phyloP scores from a whole-genome alignment of 1,140 invertebrate genomes.

The Zeugodacus cucurbitae region DNA sequence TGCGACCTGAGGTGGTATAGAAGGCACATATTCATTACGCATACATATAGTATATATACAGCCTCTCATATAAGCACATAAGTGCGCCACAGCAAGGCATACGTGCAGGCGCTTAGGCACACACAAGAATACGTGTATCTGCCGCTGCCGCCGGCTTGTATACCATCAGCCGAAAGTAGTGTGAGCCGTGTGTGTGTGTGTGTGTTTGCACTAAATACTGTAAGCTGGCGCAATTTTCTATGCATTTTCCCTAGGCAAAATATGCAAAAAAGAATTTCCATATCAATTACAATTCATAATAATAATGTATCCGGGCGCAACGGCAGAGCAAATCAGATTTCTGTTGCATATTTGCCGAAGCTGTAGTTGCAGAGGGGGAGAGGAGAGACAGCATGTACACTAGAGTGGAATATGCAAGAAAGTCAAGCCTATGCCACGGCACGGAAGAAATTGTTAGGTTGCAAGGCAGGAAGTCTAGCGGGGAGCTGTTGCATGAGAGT shows the following conservation, averaged over 20 bases:
- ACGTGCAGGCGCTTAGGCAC: neutral
- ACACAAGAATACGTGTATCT: too few species aligned
- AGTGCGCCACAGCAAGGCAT: neutral
- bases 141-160: neutral
- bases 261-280: slow-evolving; percentile 42
- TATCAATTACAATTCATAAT: slow-evolving; percentile 46
- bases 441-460: neutral
- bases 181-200: neutral
- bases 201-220: neutral
- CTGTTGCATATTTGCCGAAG: neutral
- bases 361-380: too few species aligned
- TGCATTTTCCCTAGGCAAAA: slow-evolving; percentile 28
- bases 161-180: neutral
- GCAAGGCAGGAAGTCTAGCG: neutral
- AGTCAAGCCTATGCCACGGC: neutral
- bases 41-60: neutral
- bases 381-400: too few species aligned
- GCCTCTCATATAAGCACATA: neutral
- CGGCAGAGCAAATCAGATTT: slow-evolving; percentile 9
- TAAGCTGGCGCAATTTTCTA: slow-evolving; percentile 24
- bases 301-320: slow-evolving; percentile 35
- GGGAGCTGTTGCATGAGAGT: neutral
- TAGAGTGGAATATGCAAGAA: neutral
- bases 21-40: neutral
- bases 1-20: neutral